A percentile compares a stretch with the other conserved stretches of the same genome.
These are phyloP conservation scores for Manacus vitellinus DNA, from an alignment of 2,113 vertebrate species.

Conservation along the genomic window DNA sequence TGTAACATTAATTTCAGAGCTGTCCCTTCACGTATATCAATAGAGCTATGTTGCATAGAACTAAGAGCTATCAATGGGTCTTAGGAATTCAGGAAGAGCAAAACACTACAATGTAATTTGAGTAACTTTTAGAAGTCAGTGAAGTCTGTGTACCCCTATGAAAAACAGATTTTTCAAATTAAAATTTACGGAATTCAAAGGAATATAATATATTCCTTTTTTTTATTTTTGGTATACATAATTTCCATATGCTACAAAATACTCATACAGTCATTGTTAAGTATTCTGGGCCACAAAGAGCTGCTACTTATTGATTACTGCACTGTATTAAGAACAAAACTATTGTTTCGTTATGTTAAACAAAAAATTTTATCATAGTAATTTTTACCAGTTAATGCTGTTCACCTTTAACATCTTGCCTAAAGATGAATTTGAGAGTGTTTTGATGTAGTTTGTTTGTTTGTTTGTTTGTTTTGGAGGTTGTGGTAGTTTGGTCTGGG, in stretches of 20 bases:
- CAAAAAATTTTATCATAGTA: background rate
- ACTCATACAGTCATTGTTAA: background rate
- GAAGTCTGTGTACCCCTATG: accelerated
- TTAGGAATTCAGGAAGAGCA: background rate
- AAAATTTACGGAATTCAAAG: background rate
- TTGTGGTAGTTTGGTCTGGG: background rate
- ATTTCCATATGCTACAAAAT: background rate
- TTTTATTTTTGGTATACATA: background rate
- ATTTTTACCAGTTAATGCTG: background rate
- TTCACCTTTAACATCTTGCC: background rate
- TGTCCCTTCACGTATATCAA: background rate
- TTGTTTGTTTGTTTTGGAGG: background rate
- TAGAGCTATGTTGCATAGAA: background rate
- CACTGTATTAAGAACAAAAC: background rate
- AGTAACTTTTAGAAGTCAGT: background rate
- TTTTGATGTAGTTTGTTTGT: background rate
- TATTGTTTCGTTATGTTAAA: background rate
- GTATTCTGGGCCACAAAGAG: background rate
- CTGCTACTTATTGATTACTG: background rate
- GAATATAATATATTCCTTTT: background rate
- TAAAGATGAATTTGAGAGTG: background rate
- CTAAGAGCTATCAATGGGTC: background rate
- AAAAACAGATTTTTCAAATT: background rate
- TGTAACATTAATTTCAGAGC: background rate
- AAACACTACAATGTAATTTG: background rate